These are phyloP conservation scores for Clarias macrocephalus DNA, from an alignment of 2,113 vertebrate species.

Conservation along the genomic window DNA sequence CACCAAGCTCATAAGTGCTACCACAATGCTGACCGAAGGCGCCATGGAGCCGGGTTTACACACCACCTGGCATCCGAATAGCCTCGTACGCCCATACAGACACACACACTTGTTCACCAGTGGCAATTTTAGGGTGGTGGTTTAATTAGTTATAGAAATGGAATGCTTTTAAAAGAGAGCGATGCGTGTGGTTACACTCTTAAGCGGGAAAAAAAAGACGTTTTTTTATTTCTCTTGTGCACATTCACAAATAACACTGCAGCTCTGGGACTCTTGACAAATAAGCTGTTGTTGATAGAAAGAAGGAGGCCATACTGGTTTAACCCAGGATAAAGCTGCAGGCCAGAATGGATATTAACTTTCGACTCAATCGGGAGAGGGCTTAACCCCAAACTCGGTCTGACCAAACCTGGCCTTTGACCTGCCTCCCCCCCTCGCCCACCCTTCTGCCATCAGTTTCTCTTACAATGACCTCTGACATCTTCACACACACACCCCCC, in stretches of 20 bases:
- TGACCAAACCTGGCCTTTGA: slow-evolving; percentile 53
- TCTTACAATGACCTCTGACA: slow-evolving; percentile 68
- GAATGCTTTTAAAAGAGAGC: slow-evolving; percentile 36
- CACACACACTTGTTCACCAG: slow-evolving; percentile 41
- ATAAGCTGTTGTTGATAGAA: slow-evolving; percentile 68
- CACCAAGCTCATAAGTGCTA: slow-evolving; percentile 66
- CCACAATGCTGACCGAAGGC: slow-evolving; percentile 50
- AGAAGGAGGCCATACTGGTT: slow-evolving; percentile 61
- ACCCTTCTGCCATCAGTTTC: slow-evolving; percentile 66
- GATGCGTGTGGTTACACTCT: slow-evolving; percentile 13
- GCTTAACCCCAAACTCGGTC: slow-evolving; percentile 58
- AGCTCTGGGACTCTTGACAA: slow-evolving; percentile 39
- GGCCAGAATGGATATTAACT: slow-evolving; percentile 66
- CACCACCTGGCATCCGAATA: slow-evolving; percentile 41
- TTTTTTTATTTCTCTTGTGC: not conserved
- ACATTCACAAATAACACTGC: slow-evolving; percentile 56
- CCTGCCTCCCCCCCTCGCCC: slow-evolving; percentile 48
- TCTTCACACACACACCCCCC: slow-evolving; percentile 12
- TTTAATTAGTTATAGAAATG: slow-evolving; percentile 35
- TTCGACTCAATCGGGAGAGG: slow-evolving; percentile 61
- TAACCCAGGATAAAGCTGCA: slow-evolving; percentile 65
- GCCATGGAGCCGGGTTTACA: slow-evolving; percentile 25
- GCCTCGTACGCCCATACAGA: slow-evolving; percentile 17
- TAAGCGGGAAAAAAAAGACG: not conserved
- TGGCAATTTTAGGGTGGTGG: slow-evolving; percentile 34